These are phyloP conservation scores for Pissodes strobi DNA, from an alignment of 1,140 invertebrate genomes.

Conservation along the genomic window DNA sequence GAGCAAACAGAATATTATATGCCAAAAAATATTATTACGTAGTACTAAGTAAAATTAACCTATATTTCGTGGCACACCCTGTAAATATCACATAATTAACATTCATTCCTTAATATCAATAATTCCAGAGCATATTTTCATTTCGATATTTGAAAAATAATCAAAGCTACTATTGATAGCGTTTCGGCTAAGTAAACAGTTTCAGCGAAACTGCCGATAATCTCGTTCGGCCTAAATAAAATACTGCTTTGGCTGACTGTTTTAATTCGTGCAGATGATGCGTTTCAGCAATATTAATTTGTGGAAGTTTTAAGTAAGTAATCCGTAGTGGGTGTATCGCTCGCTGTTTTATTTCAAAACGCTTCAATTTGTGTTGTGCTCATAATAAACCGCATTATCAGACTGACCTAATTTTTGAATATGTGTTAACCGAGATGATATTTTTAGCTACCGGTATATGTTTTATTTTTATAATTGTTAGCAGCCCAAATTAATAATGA, in stretches of 20 bases:
- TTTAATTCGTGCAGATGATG: not conserved
- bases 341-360: constrained; percentile 8
- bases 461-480: too few relatives aligned
- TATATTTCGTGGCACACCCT: constrained; percentile 1
- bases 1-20: too few relatives aligned
- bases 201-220: not conserved
- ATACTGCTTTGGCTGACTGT: not conserved
- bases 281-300: not conserved
- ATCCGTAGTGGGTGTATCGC: constrained; percentile 5
- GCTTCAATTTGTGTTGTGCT: constrained; percentile 5
- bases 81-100: constrained; percentile 16
- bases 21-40: too few relatives aligned
- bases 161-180: not conserved
- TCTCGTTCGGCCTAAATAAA: not conserved
- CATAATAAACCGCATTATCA: constrained; percentile 20
- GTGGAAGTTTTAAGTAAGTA: constrained; percentile 1
- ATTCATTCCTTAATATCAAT: not conserved
- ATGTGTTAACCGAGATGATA: constrained; percentile 5
- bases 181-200: not conserved
- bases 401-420: constrained; percentile 14
- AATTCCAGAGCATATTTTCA: not conserved
- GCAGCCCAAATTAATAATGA: too few relatives aligned
- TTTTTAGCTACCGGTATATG: constrained; percentile 4
- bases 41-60: too few relatives aligned
- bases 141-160: constrained; percentile 1